phyloP scores from a whole-genome alignment of 2,113 vertebrate species.

The Psilopsiagon aymara region DNA sequence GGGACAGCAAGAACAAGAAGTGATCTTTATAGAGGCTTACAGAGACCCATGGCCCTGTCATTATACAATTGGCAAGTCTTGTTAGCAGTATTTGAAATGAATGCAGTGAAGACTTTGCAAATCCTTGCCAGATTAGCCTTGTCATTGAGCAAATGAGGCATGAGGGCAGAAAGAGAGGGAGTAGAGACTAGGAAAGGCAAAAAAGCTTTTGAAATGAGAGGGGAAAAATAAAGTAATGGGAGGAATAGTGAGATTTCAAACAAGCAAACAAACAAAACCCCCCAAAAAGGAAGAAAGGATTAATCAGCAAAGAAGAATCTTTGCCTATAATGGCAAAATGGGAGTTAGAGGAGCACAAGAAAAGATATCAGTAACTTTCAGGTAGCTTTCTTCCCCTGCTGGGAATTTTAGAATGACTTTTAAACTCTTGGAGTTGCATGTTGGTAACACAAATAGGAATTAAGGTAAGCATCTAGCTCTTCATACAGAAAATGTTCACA shows the following conservation, averaged over 20 bases:
- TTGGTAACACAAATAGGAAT: neutral
- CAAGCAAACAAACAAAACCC: neutral
- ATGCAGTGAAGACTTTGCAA: neutral
- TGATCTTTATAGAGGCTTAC: neutral
- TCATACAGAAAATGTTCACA: neutral
- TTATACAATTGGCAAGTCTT: neutral
- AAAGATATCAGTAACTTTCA: neutral
- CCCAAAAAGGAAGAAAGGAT: neutral
- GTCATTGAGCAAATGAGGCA: neutral
- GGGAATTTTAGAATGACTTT: neutral
- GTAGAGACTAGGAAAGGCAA: neutral
- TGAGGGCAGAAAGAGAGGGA: neutral
- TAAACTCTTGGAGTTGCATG: neutral
- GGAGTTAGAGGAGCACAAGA: neutral
- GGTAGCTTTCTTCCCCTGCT: neutral
- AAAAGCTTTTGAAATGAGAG: neutral
- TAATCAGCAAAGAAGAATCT: neutral
- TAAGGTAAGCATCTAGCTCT: neutral
- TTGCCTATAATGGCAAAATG: neutral
- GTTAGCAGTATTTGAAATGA: neutral
- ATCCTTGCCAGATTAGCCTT: neutral
- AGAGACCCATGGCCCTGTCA: neutral
- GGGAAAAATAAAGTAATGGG: fast-evolving
- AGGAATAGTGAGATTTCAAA: neutral
- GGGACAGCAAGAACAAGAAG: neutral